phyloP scores from a whole-genome alignment of 2,113 vertebrate species.

The Chlorocebus sabaeus region DNA sequence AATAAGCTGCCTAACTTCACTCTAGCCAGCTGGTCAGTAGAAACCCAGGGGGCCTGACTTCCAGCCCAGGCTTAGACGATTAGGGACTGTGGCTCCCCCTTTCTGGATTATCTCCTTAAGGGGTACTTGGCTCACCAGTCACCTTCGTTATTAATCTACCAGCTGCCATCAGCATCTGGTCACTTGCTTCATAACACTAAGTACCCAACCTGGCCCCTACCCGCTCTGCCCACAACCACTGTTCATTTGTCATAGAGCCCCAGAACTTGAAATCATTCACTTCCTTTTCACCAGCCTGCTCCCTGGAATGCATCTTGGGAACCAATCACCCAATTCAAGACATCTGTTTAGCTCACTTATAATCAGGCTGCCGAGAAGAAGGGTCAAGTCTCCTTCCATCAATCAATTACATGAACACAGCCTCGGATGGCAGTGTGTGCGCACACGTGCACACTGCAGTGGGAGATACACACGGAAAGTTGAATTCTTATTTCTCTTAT shows the following conservation, averaged over 20 bases:
- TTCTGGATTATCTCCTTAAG: slow-evolving; percentile 30
- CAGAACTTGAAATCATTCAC: slow-evolving; percentile 70
- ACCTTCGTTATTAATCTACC: slow-evolving; percentile 52
- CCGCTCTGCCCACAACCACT: slow-evolving; percentile 16
- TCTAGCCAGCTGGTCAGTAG: background rate
- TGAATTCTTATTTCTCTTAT: slow-evolving; percentile 53
- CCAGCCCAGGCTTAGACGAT: background rate
- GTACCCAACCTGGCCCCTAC: background rate
- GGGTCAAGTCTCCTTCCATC: slow-evolving; percentile 75
- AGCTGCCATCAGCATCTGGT: slow-evolving; percentile 29
- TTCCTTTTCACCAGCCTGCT: slow-evolving; percentile 52
- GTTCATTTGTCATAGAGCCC: slow-evolving; percentile 66
- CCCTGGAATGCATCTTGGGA: slow-evolving; percentile 54
- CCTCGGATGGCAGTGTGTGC: background rate
- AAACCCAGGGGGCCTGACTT: slow-evolving; percentile 21
- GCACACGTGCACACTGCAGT: no score
- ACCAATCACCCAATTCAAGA: slow-evolving; percentile 76
- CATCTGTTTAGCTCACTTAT: slow-evolving; percentile 78
- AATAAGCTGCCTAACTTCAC: background rate
- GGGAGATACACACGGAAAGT: background rate
- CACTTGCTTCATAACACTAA: slow-evolving; percentile 56
- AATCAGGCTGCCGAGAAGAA: slow-evolving; percentile 76
- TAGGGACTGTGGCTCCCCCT: background rate
- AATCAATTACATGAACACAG: slow-evolving; percentile 77
- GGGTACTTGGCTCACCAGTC: background rate